Percentiles rank a stretch among this genome's conserved stretches.
Conservation (phyloP, 2,113 vertebrate genomes). For the Alexandromys fortis region DNA sequence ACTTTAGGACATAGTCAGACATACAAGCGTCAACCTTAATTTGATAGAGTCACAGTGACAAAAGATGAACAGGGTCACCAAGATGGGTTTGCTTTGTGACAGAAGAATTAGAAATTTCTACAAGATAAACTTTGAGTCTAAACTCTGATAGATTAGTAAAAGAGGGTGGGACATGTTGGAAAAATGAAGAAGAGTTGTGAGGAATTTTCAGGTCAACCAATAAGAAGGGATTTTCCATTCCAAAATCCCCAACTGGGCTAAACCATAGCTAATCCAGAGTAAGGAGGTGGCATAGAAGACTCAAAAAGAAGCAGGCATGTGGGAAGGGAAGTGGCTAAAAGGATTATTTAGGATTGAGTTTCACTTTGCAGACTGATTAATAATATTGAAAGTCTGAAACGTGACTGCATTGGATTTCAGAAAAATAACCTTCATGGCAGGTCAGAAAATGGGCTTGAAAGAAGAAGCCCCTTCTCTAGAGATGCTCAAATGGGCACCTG, state of each 20-base stretch:
- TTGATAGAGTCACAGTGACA: background rate
- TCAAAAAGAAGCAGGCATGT: background rate
- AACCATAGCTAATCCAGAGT: background rate
- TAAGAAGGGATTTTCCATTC: background rate
- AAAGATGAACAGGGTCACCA: background rate
- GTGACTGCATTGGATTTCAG: background rate
- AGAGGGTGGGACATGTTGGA: background rate
- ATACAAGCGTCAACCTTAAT: background rate
- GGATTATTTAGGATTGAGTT: background rate
- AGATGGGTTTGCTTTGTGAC: background rate
- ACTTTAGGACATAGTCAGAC: background rate
- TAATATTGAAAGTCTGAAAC: background rate
- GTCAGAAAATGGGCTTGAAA: background rate
- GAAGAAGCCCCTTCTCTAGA: background rate
- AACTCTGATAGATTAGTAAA: background rate
- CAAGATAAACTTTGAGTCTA: slow-evolving; percentile 31
- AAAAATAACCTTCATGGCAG: background rate
- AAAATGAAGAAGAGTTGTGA: background rate
- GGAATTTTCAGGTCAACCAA: background rate
- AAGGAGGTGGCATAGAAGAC: background rate
- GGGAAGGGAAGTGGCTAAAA: background rate
- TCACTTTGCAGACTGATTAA: background rate
- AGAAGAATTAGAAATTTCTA: slow-evolving; percentile 44
- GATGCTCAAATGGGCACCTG: background rate
- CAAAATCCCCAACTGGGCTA: background rate